A percentile compares a stretch with the other conserved stretches of the same genome.
Evolutionary conservation across 2,888 invertebrate species (phyloP).

Genomic region (Tridacna gigas): DNA sequence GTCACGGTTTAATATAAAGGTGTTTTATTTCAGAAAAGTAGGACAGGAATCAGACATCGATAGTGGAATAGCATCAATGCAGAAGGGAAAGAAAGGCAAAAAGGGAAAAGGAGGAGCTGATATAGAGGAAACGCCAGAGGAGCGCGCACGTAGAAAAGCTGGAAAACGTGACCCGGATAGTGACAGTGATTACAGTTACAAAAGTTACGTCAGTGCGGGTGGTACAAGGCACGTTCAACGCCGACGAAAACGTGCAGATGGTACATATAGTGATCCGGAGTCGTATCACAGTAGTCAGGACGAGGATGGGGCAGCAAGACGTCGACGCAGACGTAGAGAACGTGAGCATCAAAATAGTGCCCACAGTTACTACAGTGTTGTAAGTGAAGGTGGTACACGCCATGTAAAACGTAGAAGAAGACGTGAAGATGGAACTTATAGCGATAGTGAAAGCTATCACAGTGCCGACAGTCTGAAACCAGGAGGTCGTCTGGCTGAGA

Average conservation of each 20-base stretch:
- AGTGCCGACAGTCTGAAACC: conserved; percentile 76
- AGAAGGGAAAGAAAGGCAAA: conserved; percentile 69
- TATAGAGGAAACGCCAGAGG: conserved; percentile 71
- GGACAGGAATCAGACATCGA: conserved; percentile 77
- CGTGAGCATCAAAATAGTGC: conserved; percentile 82
- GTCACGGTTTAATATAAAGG: too few species aligned
- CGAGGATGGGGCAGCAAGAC: conserved; percentile 78
- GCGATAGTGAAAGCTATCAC: conserved; percentile 82
- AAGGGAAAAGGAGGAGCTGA: conserved; percentile 65
- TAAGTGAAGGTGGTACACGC: conserved; percentile 83
- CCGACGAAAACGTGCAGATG: conserved; percentile 79
- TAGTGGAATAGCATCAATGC: conserved; percentile 76
- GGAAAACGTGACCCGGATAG: conserved; percentile 80
- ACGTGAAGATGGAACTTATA: conserved; percentile 82
- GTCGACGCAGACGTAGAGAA: conserved; percentile 81
- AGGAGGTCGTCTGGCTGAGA: conserved; percentile 74
- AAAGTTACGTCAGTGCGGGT: conserved; percentile 81
- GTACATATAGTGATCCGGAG: conserved; percentile 80
- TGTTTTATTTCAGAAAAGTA: conserved; percentile 71
- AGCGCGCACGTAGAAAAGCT: conserved; percentile 72
- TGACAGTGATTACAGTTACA: conserved; percentile 83
- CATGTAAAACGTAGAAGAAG: conserved; percentile 77
- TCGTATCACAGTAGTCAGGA: conserved; percentile 83
- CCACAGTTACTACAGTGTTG: conserved; percentile 83
- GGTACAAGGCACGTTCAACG: conserved; percentile 82